phyloP scores from a whole-genome alignment of 2,797 vertebrate species.

The Acanthurus leucopareius region DNA sequence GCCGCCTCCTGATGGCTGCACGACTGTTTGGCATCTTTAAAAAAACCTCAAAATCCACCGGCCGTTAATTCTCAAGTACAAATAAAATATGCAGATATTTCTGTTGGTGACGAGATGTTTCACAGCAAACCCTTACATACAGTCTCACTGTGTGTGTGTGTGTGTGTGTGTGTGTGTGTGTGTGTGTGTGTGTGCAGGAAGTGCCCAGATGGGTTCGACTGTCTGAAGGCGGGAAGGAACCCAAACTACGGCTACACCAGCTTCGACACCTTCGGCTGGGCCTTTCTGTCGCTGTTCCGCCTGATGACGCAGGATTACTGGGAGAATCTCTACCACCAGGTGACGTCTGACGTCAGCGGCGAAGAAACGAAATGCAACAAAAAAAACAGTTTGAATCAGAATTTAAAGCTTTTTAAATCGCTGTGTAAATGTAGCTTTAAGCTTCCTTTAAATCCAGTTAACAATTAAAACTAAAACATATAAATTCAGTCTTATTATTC shows the following conservation, averaged over 20 bases:
- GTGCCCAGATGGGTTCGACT: constrained; percentile 87
- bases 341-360: constrained; percentile 31
- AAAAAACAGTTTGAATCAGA: too few relatives aligned
- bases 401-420: too few relatives aligned
- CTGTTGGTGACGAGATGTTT: not conserved
- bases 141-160: not conserved
- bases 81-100: not conserved
- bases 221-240: constrained; percentile 81
- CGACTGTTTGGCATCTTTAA: constrained; percentile 7
- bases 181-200: constrained; percentile 77
- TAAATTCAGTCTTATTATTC: too few relatives aligned
- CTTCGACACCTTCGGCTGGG: constrained; percentile 96
- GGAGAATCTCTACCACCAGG: constrained; percentile 89
- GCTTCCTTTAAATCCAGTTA: too few relatives aligned
- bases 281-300: constrained; percentile 94
- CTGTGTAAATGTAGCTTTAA: too few relatives aligned
- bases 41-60: not conserved
- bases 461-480: too few relatives aligned
- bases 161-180: constrained; percentile 19
- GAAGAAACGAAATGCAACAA: too few relatives aligned
- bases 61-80: not conserved
- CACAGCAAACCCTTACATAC: not conserved
- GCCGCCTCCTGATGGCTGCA: constrained; percentile 4
- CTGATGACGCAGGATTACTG: constrained; percentile 96
- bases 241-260: constrained; percentile 94